Evolutionary conservation across 2,888 invertebrate genomes (phyloP).

Genomic region (Kryphioiulus occultus): DNA sequence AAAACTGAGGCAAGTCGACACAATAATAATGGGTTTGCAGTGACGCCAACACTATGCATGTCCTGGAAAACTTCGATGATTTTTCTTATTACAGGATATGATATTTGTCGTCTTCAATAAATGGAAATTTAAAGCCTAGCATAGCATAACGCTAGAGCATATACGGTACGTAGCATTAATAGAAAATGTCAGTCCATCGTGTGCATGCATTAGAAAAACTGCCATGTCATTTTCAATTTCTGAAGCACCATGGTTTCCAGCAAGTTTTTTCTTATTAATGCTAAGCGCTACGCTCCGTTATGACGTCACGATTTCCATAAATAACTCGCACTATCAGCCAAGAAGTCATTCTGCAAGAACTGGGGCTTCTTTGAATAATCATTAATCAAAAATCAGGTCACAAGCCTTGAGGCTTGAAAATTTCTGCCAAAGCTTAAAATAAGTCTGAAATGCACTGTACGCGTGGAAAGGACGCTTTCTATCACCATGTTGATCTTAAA

Average conservation of each 20-base stretch:
- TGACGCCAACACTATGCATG: background rate
- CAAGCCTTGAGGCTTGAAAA: background rate
- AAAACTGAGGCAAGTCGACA: no score
- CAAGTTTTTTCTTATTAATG: background rate
- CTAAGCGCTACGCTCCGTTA: background rate
- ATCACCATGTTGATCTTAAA: no score
- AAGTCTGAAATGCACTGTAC: background rate
- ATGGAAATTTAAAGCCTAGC: background rate
- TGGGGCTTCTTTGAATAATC: conserved; percentile 5
- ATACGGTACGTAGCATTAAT: background rate
- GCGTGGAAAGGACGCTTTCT: background rate
- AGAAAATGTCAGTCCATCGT: background rate
- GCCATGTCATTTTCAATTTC: conserved; percentile 4
- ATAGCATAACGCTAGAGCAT: background rate
- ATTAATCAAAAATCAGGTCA: conserved; percentile 5
- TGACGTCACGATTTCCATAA: background rate
- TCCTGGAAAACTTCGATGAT: background rate
- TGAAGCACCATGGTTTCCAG: conserved; percentile 5
- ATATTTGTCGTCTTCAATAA: background rate
- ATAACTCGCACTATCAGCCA: background rate
- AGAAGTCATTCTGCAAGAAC: background rate
- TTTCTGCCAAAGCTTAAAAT: background rate
- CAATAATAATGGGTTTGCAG: no score
- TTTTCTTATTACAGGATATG: background rate
- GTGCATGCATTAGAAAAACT: background rate